Percentiles rank a stretch among this genome's conserved stretches.
These are phyloP conservation scores for Drosophila tropicalis DNA, from an alignment of 1,140 invertebrate genomes.

Conservation along the genomic window DNA sequence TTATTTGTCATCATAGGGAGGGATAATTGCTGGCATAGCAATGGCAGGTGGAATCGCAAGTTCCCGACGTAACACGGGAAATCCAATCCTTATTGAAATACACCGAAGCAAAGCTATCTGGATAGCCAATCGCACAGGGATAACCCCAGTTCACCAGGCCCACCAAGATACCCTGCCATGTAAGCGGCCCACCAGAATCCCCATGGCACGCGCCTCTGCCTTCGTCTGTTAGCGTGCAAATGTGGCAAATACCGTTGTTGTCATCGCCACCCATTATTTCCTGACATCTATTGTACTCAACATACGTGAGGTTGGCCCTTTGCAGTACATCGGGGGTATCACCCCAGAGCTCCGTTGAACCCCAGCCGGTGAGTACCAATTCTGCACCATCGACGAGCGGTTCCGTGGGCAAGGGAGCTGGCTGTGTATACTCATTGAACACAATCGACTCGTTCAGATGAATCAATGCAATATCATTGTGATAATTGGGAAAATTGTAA, in stretches of 20 bases:
- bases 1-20: slow-evolving; percentile 3
- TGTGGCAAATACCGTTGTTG: slow-evolving; percentile 79
- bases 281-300: slow-evolving; percentile 67
- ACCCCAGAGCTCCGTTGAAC: slow-evolving; percentile 73
- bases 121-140: slow-evolving; percentile 84
- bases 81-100: slow-evolving; percentile 63
- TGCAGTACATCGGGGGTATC: slow-evolving; percentile 72
- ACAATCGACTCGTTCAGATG: slow-evolving; percentile 82
- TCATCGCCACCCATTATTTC: slow-evolving; percentile 43
- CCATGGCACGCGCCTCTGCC: slow-evolving; percentile 86
- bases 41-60: slow-evolving; percentile 49
- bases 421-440: slow-evolving; percentile 83
- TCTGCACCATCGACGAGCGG: slow-evolving; percentile 55
- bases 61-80: slow-evolving; percentile 14
- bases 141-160: slow-evolving; percentile 85
- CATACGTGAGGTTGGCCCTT: slow-evolving; percentile 63
- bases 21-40: slow-evolving; percentile 75
- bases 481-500: slow-evolving; percentile 71
- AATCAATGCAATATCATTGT: slow-evolving; percentile 85
- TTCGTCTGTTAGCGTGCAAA: slow-evolving; percentile 85
- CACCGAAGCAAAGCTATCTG: slow-evolving; percentile 80
- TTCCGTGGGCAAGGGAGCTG: slow-evolving; percentile 58
- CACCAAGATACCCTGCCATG: slow-evolving; percentile 70
- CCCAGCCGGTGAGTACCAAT: slow-evolving; percentile 85
- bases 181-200: slow-evolving; percentile 83